phyloP scores from a whole-genome alignment of 2,113 vertebrate species.

The Pelvicachromis taeniatus region DNA sequence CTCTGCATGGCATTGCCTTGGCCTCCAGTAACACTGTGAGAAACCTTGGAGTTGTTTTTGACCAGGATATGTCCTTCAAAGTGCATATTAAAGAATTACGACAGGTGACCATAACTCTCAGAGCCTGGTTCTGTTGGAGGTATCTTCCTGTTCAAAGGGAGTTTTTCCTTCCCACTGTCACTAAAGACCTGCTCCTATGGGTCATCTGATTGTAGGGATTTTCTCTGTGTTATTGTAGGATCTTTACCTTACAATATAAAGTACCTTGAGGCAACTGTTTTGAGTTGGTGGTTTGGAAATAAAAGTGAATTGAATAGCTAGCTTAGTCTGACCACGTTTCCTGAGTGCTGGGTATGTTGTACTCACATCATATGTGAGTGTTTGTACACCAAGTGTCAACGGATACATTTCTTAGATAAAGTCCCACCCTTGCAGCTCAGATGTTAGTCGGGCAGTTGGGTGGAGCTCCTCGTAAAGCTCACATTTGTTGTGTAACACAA shows the following conservation, averaged over 20 bases:
- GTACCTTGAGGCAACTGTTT: background rate
- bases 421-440: background rate
- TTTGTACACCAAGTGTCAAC: background rate
- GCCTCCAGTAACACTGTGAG: background rate
- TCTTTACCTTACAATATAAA: background rate
- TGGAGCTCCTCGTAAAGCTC: constrained; percentile 23
- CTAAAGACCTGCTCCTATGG: background rate
- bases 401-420: background rate
- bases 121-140: background rate
- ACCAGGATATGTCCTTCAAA: background rate
- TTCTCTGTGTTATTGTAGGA: background rate
- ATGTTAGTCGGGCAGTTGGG: background rate
- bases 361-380: background rate
- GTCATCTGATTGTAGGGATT: background rate
- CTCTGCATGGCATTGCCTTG: background rate
- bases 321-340: background rate
- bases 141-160: background rate
- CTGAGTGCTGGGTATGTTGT: background rate
- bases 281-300: background rate
- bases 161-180: background rate
- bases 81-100: background rate
- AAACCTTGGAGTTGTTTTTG: too few species aligned
- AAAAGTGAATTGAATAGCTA: background rate
- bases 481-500: constrained; percentile 62
- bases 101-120: background rate